Evolutionary conservation across 1,140 invertebrate genomes (phyloP).

Genomic region (Drosophila sucinea): DNA sequence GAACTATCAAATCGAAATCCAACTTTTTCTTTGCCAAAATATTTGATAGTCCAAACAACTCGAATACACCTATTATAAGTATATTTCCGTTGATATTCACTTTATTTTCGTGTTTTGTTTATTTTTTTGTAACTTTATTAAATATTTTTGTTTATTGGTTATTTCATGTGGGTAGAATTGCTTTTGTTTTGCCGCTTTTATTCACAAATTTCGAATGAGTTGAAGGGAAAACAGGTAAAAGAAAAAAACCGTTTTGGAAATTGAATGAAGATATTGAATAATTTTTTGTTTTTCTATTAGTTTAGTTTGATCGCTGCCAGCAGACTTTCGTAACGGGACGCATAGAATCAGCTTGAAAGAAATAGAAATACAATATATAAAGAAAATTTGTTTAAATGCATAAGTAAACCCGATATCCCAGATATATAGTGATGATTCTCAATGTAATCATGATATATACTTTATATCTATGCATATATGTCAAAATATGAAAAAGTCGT

Average conservation of each 20-base stretch:
- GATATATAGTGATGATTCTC: too few relatives aligned
- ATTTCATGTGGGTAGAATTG: slow-evolving; percentile 32
- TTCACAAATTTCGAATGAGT: slow-evolving; percentile 26
- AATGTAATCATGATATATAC: too few relatives aligned
- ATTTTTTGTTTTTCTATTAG: slow-evolving; percentile 30
- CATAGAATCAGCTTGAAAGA: slow-evolving; percentile 52
- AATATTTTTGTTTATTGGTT: slow-evolving; percentile 15
- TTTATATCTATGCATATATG: too few relatives aligned
- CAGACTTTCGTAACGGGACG: slow-evolving; percentile 54
- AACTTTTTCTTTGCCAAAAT: background rate
- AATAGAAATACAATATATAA: background rate
- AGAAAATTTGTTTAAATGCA: background rate
- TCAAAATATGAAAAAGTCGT: too few relatives aligned
- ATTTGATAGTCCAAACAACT: too few relatives aligned
- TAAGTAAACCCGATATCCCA: background rate
- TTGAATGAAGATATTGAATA: slow-evolving; percentile 30
- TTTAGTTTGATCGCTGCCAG: slow-evolving; percentile 57
- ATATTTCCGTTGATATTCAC: slow-evolving; percentile 10
- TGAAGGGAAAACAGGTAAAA: slow-evolving; percentile 28
- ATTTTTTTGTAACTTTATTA: slow-evolving; percentile 8
- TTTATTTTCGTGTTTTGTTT: background rate
- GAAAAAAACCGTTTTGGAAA: slow-evolving; percentile 37
- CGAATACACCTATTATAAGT: background rate
- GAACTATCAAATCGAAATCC: background rate
- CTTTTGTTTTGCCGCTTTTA: slow-evolving; percentile 34